These are phyloP conservation scores for Chascanopsetta lugubris DNA, from an alignment of 2,113 vertebrate species.

Conservation along the genomic window DNA sequence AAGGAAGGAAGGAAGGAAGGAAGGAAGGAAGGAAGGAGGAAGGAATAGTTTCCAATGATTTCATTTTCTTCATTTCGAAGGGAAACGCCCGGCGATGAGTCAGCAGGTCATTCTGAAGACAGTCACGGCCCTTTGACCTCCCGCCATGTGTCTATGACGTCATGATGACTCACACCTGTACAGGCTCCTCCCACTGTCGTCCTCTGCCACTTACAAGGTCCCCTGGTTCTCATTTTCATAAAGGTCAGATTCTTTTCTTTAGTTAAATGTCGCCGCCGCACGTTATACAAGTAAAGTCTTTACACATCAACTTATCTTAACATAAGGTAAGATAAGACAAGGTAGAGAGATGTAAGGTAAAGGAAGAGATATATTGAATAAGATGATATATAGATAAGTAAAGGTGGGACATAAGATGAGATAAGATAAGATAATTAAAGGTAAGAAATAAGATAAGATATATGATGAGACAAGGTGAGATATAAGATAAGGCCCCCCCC, in stretches of 20 bases:
- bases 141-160: too few relatives aligned
- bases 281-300: too few relatives aligned
- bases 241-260: not conserved
- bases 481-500: not conserved
- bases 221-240: not conserved
- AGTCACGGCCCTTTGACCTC: constrained; percentile 25
- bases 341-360: too few relatives aligned
- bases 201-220: not conserved
- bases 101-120: constrained; percentile 9
- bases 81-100: constrained; percentile 12
- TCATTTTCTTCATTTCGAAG: constrained; percentile 4
- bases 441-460: too few relatives aligned
- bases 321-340: too few relatives aligned
- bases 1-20: not conserved
- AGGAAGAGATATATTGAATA: too few relatives aligned
- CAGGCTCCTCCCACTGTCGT: too few relatives aligned
- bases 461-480: too few relatives aligned
- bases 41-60: constrained; percentile 44
- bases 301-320: too few relatives aligned
- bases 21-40: too few relatives aligned
- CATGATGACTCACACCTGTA: constrained; percentile 12
- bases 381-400: too few relatives aligned
- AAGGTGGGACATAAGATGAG: not conserved
- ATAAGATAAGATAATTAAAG: not conserved
- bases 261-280: too few relatives aligned